phyloP scores from a whole-genome alignment of 2,113 vertebrate species.

The Brachyhypopomus gauderio region DNA sequence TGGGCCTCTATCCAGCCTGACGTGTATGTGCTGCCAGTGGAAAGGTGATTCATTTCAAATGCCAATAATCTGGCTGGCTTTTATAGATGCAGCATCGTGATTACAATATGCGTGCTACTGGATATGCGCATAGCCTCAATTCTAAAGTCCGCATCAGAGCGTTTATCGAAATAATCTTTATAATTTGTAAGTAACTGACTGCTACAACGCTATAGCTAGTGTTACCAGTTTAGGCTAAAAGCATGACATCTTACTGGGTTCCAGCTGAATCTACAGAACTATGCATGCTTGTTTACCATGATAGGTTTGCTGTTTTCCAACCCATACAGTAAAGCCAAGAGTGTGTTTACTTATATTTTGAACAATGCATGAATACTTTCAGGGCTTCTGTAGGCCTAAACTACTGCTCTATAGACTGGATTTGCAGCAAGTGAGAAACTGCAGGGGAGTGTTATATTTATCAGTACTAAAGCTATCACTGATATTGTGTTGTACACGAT shows the following conservation, averaged over 20 bases:
- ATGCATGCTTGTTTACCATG: background rate
- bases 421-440: too few relatives aligned
- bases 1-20: background rate
- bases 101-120: background rate
- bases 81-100: background rate
- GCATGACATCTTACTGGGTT: background rate
- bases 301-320: background rate
- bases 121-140: background rate
- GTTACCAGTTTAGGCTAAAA: background rate
- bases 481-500: too few relatives aligned
- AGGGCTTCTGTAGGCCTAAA: too few relatives aligned
- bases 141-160: background rate
- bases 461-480: too few relatives aligned
- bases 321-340: too few relatives aligned
- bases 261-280: background rate
- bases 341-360: too few relatives aligned
- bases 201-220: background rate
- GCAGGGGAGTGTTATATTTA: too few relatives aligned
- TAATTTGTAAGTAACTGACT: background rate
- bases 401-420: too few relatives aligned
- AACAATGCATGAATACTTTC: too few relatives aligned
- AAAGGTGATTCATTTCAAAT: slow-evolving; percentile 12
- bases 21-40: background rate
- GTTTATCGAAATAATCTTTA: background rate
- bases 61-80: slow-evolving; percentile 11